Percentiles rank a stretch among this genome's conserved stretches.
Evolutionary conservation across 2,888 invertebrate genomes (phyloP).

Genomic region (Isoperla grammatica): DNA sequence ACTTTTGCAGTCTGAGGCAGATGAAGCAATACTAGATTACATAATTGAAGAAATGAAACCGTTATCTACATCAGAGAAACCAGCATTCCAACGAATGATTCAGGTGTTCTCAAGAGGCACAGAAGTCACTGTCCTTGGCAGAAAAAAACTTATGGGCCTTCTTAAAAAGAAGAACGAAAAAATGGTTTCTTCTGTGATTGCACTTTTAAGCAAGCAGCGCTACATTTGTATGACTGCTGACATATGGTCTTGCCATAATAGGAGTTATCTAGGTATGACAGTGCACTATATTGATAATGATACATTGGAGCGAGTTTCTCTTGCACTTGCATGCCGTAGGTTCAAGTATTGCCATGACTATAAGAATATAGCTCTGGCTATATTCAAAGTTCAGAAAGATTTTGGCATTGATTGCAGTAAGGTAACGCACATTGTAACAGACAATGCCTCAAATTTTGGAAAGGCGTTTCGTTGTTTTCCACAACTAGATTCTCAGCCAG

Average conservation of each 20-base stretch:
- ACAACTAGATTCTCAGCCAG: no score
- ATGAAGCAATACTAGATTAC: neutral
- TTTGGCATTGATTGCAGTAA: slow-evolving; percentile 9
- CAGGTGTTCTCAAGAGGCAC: neutral
- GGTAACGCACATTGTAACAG: slow-evolving; percentile 24
- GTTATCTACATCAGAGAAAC: neutral
- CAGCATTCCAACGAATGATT: neutral
- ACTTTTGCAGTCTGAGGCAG: slow-evolving; percentile 2
- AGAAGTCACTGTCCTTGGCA: no score
- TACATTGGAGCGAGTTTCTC: slow-evolving; percentile 20
- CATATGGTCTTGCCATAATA: slow-evolving; percentile 23
- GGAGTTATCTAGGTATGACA: slow-evolving; percentile 21
- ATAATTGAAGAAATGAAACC: slow-evolving; percentile 3
- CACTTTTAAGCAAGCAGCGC: neutral
- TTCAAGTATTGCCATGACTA: slow-evolving; percentile 25
- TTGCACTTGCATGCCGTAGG: slow-evolving; percentile 23
- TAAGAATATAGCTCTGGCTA: slow-evolving; percentile 20
- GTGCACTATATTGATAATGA: slow-evolving; percentile 22
- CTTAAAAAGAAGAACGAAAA: neutral
- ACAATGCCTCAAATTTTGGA: slow-evolving; percentile 27
- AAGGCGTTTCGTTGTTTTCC: slow-evolving; percentile 26
- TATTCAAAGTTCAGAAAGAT: no score
- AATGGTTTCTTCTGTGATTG: neutral
- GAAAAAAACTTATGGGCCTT: no score
- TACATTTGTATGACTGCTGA: slow-evolving; percentile 25